Evolutionary conservation across 1,140 invertebrate genomes (phyloP).

Genomic region (Gonioctena quinquepunctata): DNA sequence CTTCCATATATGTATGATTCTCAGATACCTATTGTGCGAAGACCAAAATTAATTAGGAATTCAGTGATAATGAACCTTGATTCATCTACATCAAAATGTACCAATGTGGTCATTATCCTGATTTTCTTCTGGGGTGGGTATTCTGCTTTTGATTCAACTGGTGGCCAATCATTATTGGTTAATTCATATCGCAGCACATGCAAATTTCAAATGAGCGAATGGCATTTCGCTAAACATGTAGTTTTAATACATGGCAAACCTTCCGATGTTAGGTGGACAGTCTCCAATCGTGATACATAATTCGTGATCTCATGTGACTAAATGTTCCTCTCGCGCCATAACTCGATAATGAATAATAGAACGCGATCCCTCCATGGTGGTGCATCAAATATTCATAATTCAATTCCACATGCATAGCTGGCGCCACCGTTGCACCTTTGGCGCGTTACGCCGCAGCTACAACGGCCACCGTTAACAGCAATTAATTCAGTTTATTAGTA

Average conservation of each 20-base stretch:
- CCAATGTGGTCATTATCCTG: no score
- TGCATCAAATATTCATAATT: conserved; percentile 6
- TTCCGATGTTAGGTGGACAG: neutral
- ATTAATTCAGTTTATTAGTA: neutral
- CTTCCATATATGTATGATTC: no score
- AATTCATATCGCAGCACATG: no score
- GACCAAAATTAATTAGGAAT: no score
- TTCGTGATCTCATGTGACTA: neutral
- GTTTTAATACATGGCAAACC: neutral
- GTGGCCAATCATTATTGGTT: no score
- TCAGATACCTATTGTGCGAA: no score
- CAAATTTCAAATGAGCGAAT: no score
- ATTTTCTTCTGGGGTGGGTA: no score
- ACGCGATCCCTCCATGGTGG: neutral
- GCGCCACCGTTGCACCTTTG: neutral
- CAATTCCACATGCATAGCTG: neutral
- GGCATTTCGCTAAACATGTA: no score
- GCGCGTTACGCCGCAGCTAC: neutral
- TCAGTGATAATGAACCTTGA: no score
- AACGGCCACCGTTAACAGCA: neutral
- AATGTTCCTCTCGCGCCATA: neutral
- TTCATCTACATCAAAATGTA: no score
- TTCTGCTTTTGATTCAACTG: no score
- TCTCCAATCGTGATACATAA: neutral
- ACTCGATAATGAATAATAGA: conserved; percentile 9